Base-by-base conservation (phyloP, 2,113 vertebrate genomes). In the Macrotis lagotis region DNA sequence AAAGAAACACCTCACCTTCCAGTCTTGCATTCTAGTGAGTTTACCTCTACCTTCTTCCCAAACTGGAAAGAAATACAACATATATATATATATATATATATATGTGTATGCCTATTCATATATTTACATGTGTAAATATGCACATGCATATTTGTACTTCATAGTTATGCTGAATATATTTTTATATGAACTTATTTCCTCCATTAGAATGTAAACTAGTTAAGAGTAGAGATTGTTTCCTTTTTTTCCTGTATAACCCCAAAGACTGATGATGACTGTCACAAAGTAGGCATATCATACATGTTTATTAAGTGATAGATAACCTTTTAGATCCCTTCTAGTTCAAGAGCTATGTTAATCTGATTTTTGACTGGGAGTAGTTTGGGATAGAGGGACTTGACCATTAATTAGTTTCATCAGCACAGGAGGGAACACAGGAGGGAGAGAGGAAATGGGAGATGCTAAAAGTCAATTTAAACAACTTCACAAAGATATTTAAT, bases 311-410 rank as follows among this genome's bases (percentile, higher is more conserved):
- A 74, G 5, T 74, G 9, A 74, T 74, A 74, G 66, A 44, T 74
- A 16, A n/a, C 37, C 59, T 66, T 66, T 66, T 66, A n/a, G 59
- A 10, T 66, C 4, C 59, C 37, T n/a, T 66, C 59, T 16, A 37
- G 12, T 14, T 66, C 66, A 22, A 44, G 66, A 74, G 37, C 12
- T 74, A 44, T 66, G 7, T n/a, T 74, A 44, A 37, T 19, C 0
- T 2, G 11, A 22, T 24, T 0, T 50, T 44, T 26, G 37, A 50
- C 25, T 0, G 0, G n/a, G 16, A 37, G 74, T 83, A 51, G 51
- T 11, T 88, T 96, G 47, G 25, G 49, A 22, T 9, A 31, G 10
- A 91, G 25, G 52, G 24, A 24, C 14, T n/a, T 0, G 2, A 47
- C 10, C 50, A 50, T 83, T 19, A 28, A 6, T 6, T 0, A 5